A percentile compares a stretch with the other conserved stretches of the same genome.
phyloP scores from a whole-genome alignment of 2,797 vertebrate species.

The Hoplostethus atlanticus region DNA sequence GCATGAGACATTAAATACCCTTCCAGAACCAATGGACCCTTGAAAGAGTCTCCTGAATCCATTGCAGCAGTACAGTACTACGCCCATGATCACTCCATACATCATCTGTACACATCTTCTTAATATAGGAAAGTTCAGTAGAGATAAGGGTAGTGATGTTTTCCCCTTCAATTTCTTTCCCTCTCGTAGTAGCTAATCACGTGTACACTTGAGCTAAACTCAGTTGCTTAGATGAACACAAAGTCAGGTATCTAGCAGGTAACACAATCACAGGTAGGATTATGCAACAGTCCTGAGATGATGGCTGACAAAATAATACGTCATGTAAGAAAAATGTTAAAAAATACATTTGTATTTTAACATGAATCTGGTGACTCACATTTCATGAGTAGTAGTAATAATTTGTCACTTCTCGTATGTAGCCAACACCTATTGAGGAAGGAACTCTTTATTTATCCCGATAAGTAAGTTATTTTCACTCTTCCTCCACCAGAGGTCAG shows the following conservation, averaged over 20 bases:
- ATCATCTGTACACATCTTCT: no score
- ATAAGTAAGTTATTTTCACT: no score
- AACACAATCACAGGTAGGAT: neutral
- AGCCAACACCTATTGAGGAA: no score
- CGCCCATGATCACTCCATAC: neutral
- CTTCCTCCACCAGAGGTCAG: no score
- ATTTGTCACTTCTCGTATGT: no score
- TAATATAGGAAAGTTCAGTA: no score
- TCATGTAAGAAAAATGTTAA: neutral
- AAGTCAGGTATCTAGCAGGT: neutral
- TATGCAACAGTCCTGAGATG: slow-evolving; percentile 20
- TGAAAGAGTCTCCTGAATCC: slow-evolving; percentile 7
- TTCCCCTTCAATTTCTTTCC: no score
- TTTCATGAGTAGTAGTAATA: no score
- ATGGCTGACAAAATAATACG: slow-evolving; percentile 7
- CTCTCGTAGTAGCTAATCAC: no score
- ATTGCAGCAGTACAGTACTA: neutral
- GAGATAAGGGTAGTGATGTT: no score
- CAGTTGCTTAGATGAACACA: neutral
- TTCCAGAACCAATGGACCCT: neutral
- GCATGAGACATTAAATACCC: neutral
- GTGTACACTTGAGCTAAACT: no score
- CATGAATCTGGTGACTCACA: slow-evolving; percentile 24
- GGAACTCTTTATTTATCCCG: no score
- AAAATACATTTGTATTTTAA: neutral